Base-by-base conservation (phyloP, 2,113 vertebrate species). In the Hiodon tergisus region DNA sequence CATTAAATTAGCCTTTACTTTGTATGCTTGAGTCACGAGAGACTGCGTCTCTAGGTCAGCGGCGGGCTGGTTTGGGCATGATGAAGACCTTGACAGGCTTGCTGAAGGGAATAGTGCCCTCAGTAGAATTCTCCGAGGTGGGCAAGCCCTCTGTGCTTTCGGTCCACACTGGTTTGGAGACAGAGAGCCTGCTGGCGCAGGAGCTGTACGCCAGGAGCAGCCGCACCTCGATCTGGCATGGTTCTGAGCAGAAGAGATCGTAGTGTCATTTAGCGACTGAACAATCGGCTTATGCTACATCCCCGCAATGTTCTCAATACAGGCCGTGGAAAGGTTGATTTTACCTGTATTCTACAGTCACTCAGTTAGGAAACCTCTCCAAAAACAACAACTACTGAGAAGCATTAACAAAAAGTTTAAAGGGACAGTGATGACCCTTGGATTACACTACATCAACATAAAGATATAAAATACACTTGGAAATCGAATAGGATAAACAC, bases 51-150 rank as follows among this genome's bases (percentile, higher is more conserved):
- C 17, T 5, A 0, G 17, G 66, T 93, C 83, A 99, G 75, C 97
- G 89, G 1, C 97, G 84, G 16, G 95, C 90, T 1, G 95, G 95
- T 81, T 98, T 99, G 76, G 97, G 97, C 96, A 98, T 97, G 76
- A 99, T 96, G 78, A 88, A 97, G 57, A 99, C 97, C 81, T 96
- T 98, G 72, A 98, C 96, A 0, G 95, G 80, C 76, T 95, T 96
- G 92, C 97, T 95, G 85, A 99, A 94, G 0, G 93, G 92, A 4
- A 99, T 95, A 68, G 95, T 97, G 68, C 97, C 97, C 74, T 99
- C 97, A 0, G 93, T 95, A 72, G 89, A 81, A 0, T 80, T 90
- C 66, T 97, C 95, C 0, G 90, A 53, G 3, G 86, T 84, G 0
- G 91, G 88, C 2, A 92, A 76, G 14, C 86, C 46, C 50, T 98